These are phyloP conservation scores for Silurus meridionalis DNA, from an alignment of 2,113 vertebrate species.

Conservation along the genomic window DNA sequence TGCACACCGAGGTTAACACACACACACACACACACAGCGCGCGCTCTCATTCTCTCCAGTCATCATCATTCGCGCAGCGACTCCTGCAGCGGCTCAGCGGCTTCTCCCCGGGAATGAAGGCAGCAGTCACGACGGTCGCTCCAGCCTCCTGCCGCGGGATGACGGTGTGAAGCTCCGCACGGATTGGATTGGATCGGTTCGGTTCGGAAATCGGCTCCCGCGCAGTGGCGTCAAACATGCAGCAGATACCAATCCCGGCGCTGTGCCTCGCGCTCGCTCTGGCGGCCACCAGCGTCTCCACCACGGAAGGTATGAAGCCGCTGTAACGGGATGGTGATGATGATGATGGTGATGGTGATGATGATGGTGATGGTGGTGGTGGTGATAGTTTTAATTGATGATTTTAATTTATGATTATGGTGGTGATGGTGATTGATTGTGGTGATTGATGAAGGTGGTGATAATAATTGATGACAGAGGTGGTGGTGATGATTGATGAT, in stretches of 20 bases:
- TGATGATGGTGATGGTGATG: neutral
- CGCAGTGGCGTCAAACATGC: neutral
- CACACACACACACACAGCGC: no score
- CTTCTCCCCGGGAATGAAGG: slow-evolving; percentile 7
- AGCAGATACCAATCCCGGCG: slow-evolving; percentile 51
- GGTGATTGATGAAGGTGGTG: no score
- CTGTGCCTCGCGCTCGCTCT: slow-evolving; percentile 59
- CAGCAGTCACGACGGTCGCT: neutral
- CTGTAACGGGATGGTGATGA: neutral
- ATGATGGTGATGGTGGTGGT: no score
- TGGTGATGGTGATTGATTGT: no score
- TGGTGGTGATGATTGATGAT: no score
- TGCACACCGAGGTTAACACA: neutral
- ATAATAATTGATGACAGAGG: no score
- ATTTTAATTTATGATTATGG: no score
- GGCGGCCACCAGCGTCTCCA: slow-evolving; percentile 49
- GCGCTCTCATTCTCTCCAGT: neutral
- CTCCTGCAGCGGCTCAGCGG: neutral
- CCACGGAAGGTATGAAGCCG: slow-evolving; percentile 65
- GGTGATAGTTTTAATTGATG: no score
- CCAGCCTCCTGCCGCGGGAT: neutral
- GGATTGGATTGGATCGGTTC: no score
- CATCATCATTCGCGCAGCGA: neutral
- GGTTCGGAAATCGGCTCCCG: neutral
- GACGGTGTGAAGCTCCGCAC: slow-evolving; percentile 12